A percentile compares a stretch with the other conserved stretches of the same genome.
Conservation (phyloP, 2,888 invertebrate genomes). For the Lasioglossum pauxillum region DNA sequence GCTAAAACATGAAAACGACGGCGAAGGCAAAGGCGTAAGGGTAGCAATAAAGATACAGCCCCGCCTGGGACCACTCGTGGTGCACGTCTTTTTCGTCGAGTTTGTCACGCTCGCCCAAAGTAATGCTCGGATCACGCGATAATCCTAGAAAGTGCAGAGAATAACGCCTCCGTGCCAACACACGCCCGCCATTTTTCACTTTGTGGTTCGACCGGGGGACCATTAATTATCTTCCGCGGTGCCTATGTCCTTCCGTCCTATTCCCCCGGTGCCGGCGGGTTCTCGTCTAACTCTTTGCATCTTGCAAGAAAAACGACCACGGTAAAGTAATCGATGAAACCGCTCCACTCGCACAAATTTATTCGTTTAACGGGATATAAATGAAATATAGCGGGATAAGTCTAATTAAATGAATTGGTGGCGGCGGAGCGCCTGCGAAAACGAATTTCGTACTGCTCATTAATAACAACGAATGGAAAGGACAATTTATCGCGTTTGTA, state of each 20-base stretch:
- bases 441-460: not conserved
- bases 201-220: not conserved
- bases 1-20: slow-evolving; percentile 23
- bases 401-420: not conserved
- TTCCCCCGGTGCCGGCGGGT: not conserved
- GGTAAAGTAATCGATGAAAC: not conserved
- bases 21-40: not conserved
- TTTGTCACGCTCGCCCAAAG: slow-evolving; percentile 22
- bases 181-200: slow-evolving; percentile 32
- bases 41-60: slow-evolving; percentile 36
- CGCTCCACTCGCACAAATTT: not conserved
- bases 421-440: not conserved
- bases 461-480: not conserved
- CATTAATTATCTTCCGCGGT: slow-evolving; percentile 31
- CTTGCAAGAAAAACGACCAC: not conserved
- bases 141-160: not conserved
- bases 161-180: not conserved
- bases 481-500: not conserved
- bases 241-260: not conserved
- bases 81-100: slow-evolving; percentile 20
- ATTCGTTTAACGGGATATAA: not conserved
- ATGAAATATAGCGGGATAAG: not conserved
- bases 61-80: slow-evolving; percentile 21
- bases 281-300: not conserved
- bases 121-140: slow-evolving; percentile 35